Base-by-base conservation (phyloP, 2,888 invertebrate species). In the Neoitamus cyanurus region DNA sequence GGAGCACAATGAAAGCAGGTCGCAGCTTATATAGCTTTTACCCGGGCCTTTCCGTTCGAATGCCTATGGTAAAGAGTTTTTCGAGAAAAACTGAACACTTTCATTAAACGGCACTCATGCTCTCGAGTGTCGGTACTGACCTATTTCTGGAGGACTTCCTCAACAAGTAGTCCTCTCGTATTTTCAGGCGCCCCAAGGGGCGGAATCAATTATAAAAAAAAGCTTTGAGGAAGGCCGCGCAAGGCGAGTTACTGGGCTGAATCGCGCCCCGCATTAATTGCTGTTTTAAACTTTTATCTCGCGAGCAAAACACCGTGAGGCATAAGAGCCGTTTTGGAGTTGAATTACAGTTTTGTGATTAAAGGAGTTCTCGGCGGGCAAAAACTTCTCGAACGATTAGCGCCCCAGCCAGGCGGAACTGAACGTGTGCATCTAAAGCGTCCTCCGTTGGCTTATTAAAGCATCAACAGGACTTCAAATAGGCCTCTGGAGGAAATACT, bases 51-150 rank as follows among this genome's bases (percentile, higher is more conserved):
- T 25, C 34, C 75, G 25, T 75, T 42, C 42, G 37, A 42, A 75
- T 42, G 75, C 75, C 42, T 3, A 11, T 4, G 13, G 37, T 25
- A 9, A 13, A 28, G 34, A 25, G 37, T 9, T 75, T 42, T 75
- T 42, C 36, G 20, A 73, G 42, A 75, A 75, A 42, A 75, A 75
- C 42, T 78, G 78, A 78, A 78, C 48, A 48, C 78, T 78, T 78
- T 78, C 78, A 78, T 78, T 78, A 78, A 78, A 58, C 78, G 58
- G 78, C 31, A 58, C 48, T 78, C 75, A 37, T 42, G 48, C 42
- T 58, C 30, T 15, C 34, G 31, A 78, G 78, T 78, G 78, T 78
- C 48, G 78, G 48, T 78, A 34, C 78, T 78, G 78, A 78, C 78
- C 78, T 34, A 78, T n/a, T 78, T 78, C 48, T 48, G n/a, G 31